Evolutionary conservation across 2,113 vertebrate genomes (phyloP).

Genomic region (Ailuropoda melanoleuca): DNA sequence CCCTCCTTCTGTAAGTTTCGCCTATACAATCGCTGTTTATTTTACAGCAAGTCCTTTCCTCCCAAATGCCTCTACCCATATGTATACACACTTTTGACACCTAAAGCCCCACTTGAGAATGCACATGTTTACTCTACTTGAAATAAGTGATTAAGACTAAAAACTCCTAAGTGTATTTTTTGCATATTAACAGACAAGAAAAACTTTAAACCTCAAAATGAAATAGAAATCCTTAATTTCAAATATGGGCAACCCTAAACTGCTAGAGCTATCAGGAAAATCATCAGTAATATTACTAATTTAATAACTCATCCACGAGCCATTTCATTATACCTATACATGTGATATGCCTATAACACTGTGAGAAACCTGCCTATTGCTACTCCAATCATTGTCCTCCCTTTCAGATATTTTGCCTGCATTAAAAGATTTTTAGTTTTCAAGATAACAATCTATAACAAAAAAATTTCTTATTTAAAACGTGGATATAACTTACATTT

Average conservation of each 20-base stretch:
- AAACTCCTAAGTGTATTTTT: background rate
- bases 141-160: background rate
- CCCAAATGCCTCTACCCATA: background rate
- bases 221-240: constrained; percentile 24
- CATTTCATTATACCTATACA: background rate
- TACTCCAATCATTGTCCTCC: background rate
- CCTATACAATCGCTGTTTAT: background rate
- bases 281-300: background rate
- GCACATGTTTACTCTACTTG: background rate
- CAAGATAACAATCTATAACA: constrained; percentile 7
- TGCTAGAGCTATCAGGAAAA: background rate
- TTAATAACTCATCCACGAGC: background rate
- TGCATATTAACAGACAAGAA: constrained; percentile 19
- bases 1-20: background rate
- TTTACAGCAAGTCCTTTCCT: background rate
- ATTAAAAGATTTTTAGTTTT: background rate
- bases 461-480: constrained; percentile 34
- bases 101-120: background rate
- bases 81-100: background rate
- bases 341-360: background rate
- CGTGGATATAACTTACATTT: background rate
- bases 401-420: background rate
- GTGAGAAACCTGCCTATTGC: background rate
- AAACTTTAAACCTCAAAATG: constrained; percentile 30
- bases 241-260: constrained; percentile 22